Conservation (phyloP, 2,113 vertebrate genomes). For the Puffinus mauretanicus region DNA sequence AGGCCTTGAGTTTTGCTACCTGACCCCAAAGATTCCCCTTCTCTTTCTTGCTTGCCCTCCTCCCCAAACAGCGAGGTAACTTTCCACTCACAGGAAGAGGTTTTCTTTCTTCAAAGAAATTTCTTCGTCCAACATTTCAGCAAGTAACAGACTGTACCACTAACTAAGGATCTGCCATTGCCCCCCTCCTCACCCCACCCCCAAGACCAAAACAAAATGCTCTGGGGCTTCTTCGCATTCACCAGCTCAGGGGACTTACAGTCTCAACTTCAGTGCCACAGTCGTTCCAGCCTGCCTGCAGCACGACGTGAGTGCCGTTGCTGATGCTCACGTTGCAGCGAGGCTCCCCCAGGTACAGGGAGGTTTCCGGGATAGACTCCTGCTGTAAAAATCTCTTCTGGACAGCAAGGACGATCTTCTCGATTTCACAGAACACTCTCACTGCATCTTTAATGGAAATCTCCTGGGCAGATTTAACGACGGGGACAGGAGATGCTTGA, state of each 20-base stretch:
- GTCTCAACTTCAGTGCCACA: constrained; percentile 75
- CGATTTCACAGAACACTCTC: constrained; percentile 74
- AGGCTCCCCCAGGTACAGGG: constrained; percentile 80
- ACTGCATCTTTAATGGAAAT: constrained; percentile 35
- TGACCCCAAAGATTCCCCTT: background rate
- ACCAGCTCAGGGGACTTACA: constrained; percentile 59
- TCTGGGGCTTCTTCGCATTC: background rate
- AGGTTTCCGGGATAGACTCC: constrained; percentile 66
- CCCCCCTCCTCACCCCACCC: background rate
- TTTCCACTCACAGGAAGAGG: background rate
- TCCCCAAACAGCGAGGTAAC: background rate
- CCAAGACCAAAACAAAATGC: background rate
- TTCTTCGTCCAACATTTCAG: background rate
- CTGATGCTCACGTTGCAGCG: constrained; percentile 72
- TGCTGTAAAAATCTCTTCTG: constrained; percentile 73
- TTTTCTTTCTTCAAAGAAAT: background rate
- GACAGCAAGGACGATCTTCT: constrained; percentile 74
- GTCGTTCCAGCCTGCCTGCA: constrained; percentile 77
- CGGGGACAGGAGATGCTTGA: background rate
- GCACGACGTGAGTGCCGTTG: constrained; percentile 75
- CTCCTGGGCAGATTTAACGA: background rate
- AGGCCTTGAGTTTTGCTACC: background rate
- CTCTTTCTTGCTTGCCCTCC: background rate
- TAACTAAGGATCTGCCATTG: background rate
- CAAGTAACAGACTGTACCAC: background rate